A percentile compares a stretch with the other conserved stretches of the same genome.
Evolutionary conservation across 1,140 invertebrate species (phyloP).

Genomic region (Nylanderia fulva): DNA sequence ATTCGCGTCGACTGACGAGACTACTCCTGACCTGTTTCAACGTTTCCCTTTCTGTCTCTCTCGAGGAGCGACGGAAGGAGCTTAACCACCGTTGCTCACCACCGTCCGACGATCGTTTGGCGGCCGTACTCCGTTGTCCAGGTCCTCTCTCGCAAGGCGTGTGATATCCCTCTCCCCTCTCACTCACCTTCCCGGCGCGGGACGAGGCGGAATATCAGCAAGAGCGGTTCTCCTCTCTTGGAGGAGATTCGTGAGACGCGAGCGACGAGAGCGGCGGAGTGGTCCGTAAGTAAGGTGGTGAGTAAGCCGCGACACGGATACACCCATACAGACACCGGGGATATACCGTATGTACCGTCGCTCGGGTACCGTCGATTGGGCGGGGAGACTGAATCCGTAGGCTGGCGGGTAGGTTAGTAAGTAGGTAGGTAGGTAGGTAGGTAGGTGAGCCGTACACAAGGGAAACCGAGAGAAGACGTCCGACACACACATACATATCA

Average conservation of each 20-base stretch:
- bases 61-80: constrained; percentile 70
- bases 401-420: constrained; percentile 79
- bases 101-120: constrained; percentile 75
- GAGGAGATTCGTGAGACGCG: constrained; percentile 74
- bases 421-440: constrained; percentile 84
- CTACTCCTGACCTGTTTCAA: constrained; percentile 80
- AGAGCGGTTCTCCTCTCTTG: constrained; percentile 70
- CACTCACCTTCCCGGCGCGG: constrained; percentile 15
- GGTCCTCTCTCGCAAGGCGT: constrained; percentile 74
- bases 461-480: constrained; percentile 19
- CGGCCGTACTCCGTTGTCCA: constrained; percentile 69
- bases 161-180: constrained; percentile 62
- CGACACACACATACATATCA: not conserved
- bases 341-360: constrained; percentile 32
- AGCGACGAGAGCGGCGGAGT: constrained; percentile 67
- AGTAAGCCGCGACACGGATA: constrained; percentile 75
- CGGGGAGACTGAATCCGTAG: constrained; percentile 78
- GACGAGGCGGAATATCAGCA: constrained; percentile 72
- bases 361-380: constrained; percentile 64
- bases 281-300: constrained; percentile 78
- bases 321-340: constrained; percentile 51
- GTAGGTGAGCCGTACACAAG: constrained; percentile 72
- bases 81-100: constrained; percentile 71
- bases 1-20: constrained; percentile 77
- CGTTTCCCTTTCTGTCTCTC: constrained; percentile 22